These are phyloP conservation scores for Camelus bactrianus DNA, from an alignment of 2,113 vertebrate genomes.

Conservation along the genomic window DNA sequence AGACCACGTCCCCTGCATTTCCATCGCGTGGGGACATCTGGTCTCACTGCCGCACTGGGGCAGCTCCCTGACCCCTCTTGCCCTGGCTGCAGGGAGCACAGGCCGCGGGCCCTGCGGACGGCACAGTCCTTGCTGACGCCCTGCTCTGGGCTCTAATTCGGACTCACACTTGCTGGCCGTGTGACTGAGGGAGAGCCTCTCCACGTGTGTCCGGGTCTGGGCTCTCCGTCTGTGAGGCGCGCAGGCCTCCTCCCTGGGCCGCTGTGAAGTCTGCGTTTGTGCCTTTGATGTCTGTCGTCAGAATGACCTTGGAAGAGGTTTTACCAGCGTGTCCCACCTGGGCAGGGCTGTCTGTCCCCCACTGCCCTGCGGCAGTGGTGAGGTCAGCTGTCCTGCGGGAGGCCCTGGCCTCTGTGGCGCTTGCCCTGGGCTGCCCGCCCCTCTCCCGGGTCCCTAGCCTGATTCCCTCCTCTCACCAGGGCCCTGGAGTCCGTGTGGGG, in stretches of 20 bases:
- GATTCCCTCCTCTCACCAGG: background rate
- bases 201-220: background rate
- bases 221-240: background rate
- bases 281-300: background rate
- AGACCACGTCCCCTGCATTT: background rate
- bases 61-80: background rate
- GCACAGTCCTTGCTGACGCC: background rate
- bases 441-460: background rate
- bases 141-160: background rate
- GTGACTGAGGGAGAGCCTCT: background rate
- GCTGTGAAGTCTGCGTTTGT: background rate
- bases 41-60: background rate
- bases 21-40: background rate
- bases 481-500: background rate
- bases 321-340: background rate
- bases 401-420: background rate
- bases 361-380: background rate
- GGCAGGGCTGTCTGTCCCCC: background rate
- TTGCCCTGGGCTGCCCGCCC: too few species aligned
- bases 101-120: background rate
- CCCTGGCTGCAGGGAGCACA: background rate
- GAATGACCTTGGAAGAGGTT: background rate
- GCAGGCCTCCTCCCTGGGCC: background rate
- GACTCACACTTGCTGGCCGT: background rate
- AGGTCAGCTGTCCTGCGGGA: background rate